phyloP scores from a whole-genome alignment of 2,888 invertebrate species.

The Epistrophe eligans region DNA sequence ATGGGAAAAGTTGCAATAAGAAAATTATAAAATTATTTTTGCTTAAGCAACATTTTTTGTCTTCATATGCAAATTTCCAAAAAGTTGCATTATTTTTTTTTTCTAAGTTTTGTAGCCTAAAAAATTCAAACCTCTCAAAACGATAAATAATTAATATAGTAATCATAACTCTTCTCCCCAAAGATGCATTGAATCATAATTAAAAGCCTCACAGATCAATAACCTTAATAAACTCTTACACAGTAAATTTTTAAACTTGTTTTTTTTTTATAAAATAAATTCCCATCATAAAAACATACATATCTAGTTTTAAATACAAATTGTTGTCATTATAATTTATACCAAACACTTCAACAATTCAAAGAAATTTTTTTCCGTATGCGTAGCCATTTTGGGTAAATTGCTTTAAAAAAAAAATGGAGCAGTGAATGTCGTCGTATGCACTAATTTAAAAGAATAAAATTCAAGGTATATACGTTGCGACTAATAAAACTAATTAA shows the following conservation, averaged over 20 bases:
- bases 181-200: background rate
- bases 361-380: slow-evolving; percentile 20
- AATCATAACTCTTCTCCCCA: background rate
- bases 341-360: background rate
- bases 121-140: too few species aligned
- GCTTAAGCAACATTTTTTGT: too few species aligned
- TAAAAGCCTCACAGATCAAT: background rate
- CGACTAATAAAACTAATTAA: slow-evolving; percentile 33
- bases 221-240: background rate
- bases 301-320: background rate
- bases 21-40: too few species aligned
- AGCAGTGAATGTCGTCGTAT: slow-evolving; percentile 20
- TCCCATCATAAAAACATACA: background rate
- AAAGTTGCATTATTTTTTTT: too few species aligned
- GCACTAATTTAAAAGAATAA: background rate
- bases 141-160: background rate
- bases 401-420: slow-evolving; percentile 16
- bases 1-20: too few species aligned
- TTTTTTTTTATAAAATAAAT: background rate
- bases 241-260: background rate
- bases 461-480: slow-evolving; percentile 25
- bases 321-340: background rate
- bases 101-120: too few species aligned
- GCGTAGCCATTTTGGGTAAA: slow-evolving; percentile 32
- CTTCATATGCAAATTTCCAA: too few species aligned